phyloP scores from a whole-genome alignment of 2,797 vertebrate species.

The Sylvilagus floridanus region DNA sequence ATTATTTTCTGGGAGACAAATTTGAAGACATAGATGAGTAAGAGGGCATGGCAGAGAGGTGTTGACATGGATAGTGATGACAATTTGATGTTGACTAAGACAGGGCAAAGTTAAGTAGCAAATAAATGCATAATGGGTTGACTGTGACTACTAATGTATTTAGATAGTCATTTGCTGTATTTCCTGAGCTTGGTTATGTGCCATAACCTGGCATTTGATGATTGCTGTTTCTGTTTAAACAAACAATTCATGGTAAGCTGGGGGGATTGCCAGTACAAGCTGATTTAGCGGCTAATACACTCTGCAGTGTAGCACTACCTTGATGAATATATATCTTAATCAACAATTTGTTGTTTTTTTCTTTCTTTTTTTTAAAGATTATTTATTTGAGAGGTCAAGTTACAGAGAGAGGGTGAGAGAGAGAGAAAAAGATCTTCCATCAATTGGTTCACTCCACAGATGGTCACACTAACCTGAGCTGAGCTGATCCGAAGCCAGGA shows the following conservation, averaged over 20 bases:
- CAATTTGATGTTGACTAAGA: background rate
- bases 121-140: background rate
- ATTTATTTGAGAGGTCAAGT: too few relatives aligned
- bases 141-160: background rate
- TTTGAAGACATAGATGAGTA: slow-evolving; percentile 38
- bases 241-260: background rate
- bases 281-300: background rate
- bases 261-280: background rate
- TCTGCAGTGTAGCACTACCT: background rate
- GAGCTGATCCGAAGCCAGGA: too few relatives aligned
- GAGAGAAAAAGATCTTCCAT: too few relatives aligned
- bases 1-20: background rate
- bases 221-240: background rate
- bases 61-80: background rate
- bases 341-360: too few relatives aligned
- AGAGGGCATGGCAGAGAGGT: background rate
- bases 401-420: too few relatives aligned
- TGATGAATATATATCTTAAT: background rate
- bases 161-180: background rate
- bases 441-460: too few relatives aligned
- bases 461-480: too few relatives aligned
- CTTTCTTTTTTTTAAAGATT: too few relatives aligned
- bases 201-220: background rate
- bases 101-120: slow-evolving; percentile 2
- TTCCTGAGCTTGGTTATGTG: background rate